These are phyloP conservation scores for Andrena bucephala DNA, from an alignment of 2,888 invertebrate species.

Conservation along the genomic window DNA sequence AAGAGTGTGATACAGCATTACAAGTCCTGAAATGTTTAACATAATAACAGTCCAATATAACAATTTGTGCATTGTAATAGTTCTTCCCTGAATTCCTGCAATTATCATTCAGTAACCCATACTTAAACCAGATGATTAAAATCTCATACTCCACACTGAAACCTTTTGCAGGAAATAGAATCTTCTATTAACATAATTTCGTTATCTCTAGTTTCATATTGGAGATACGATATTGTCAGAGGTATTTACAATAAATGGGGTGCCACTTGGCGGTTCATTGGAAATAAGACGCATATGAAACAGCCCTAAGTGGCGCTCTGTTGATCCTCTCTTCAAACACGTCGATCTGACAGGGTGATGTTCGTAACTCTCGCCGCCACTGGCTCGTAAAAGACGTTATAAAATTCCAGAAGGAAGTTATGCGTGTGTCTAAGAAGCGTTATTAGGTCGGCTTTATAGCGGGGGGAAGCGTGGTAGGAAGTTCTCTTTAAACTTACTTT, in stretches of 20 bases:
- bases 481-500: slow-evolving; percentile 66
- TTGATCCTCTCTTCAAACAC: not conserved
- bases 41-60: no score
- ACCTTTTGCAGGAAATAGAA: not conserved
- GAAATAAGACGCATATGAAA: not conserved
- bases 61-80: no score
- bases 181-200: not conserved
- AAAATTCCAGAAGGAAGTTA: slow-evolving; percentile 59
- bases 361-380: slow-evolving; percentile 10
- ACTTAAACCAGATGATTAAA: not conserved
- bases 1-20: no score
- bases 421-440: slow-evolving; percentile 64
- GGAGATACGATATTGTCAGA: not conserved
- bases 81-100: no score
- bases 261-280: not conserved
- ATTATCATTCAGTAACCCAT: no score
- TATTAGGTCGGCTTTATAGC: slow-evolving; percentile 67
- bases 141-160: not conserved
- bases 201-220: not conserved
- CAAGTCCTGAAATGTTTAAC: no score
- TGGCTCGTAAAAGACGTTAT: slow-evolving; percentile 43
- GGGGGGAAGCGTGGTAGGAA: slow-evolving; percentile 28
- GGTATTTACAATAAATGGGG: not conserved
- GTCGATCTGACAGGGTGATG: not conserved
- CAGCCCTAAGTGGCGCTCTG: slow-evolving; percentile 6